Evolutionary conservation across 2,797 vertebrate species (phyloP).

Genomic region (Sebastes baramenuke): DNA sequence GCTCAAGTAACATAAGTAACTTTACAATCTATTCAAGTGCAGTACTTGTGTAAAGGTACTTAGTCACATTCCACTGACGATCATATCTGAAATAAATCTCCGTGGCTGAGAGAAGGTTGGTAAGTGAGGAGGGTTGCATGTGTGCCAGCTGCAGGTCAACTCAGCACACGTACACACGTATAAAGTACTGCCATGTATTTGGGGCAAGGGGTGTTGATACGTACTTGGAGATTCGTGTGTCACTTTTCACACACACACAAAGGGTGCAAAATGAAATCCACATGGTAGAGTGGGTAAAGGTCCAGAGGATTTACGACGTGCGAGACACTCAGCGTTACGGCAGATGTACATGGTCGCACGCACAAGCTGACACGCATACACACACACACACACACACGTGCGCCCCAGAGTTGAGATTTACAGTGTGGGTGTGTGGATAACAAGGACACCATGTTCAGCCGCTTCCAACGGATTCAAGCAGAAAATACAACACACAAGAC

Average conservation of each 20-base stretch:
- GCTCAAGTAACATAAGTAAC: not conserved
- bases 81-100: not conserved
- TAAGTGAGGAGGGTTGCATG: slow-evolving; percentile 7
- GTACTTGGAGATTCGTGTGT: not conserved
- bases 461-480: slow-evolving; percentile 21
- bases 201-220: not conserved
- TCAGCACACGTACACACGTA: not conserved
- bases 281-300: slow-evolving; percentile 18
- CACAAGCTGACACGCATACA: not conserved
- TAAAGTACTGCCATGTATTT: not conserved
- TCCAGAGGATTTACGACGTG: slow-evolving; percentile 51
- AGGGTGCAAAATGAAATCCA: slow-evolving; percentile 12
- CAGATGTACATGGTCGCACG: slow-evolving; percentile 31
- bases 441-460: slow-evolving; percentile 51
- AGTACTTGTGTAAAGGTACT: not conserved
- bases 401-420: slow-evolving; percentile 19
- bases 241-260: not conserved
- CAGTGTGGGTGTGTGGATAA: slow-evolving; percentile 58
- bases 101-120: slow-evolving; percentile 1
- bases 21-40: not conserved
- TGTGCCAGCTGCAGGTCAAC: slow-evolving; percentile 18
- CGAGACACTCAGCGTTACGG: slow-evolving; percentile 36
- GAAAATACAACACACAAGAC: slow-evolving; percentile 6
- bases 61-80: not conserved
- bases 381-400: not conserved